These are phyloP conservation scores for Corella eumyota DNA, from an alignment of 23 tunicate species.

Conservation along the genomic window DNA sequence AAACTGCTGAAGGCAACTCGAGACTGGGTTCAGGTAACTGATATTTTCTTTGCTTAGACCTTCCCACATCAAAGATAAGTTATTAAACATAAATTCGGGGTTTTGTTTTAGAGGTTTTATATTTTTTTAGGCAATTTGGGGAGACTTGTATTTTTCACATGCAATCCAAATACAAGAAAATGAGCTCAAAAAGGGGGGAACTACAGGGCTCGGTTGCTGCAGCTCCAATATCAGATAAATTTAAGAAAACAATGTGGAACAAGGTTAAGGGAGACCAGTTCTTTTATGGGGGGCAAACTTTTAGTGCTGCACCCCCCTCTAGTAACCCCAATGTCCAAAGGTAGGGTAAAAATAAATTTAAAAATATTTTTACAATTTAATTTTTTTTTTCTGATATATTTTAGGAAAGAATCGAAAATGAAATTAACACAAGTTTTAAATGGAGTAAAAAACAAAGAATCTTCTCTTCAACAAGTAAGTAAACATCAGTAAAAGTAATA, in stretches of 20 bases:
- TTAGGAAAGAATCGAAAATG: constrained; percentile 52
- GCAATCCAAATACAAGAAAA: constrained; percentile 72
- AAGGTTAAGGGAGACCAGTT: constrained; percentile 83
- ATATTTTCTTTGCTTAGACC: no score
- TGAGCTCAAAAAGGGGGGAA: constrained; percentile 60
- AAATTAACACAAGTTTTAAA: constrained; percentile 45
- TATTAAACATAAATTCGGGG: no score
- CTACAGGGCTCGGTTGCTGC: constrained; percentile 47
- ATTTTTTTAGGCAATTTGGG: constrained; percentile 39
- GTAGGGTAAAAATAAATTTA: not conserved
- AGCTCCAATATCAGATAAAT: constrained; percentile 56
- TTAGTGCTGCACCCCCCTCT: constrained; percentile 62
- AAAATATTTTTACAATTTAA: no score
- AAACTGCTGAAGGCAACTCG: no score
- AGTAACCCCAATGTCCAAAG: constrained; percentile 3
- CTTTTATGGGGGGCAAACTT: constrained; percentile 84
- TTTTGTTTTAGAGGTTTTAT: no score
- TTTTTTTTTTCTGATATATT: not conserved
- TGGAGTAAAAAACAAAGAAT: not conserved
- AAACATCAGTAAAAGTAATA: not conserved
- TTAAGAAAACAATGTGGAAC: constrained; percentile 46
- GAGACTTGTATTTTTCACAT: constrained; percentile 78
- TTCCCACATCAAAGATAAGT: no score
- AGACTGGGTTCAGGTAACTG: no score
- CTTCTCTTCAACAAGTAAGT: not conserved